Evolutionary conservation across 2,888 invertebrate species (phyloP), one percentile per base, ranked within the genome.

Genomic region (Ennomos quercinarius): DNA sequence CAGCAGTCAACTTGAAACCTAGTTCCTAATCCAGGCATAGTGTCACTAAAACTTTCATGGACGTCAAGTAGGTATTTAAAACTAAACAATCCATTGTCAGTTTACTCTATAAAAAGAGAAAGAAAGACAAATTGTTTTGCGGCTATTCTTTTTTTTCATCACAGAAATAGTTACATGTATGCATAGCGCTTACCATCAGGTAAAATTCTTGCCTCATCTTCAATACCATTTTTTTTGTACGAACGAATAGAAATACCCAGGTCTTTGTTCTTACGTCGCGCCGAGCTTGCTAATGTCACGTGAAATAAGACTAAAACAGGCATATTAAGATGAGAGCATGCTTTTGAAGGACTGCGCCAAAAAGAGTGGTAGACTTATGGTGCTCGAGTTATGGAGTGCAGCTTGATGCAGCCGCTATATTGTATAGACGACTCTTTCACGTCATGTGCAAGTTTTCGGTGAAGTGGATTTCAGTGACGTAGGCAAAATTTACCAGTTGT

Each of bases 301-400:
- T 81, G 78, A 88, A 91, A 91, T 89, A 89, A 90, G 89, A 87
- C 83, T 87, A 87, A 89, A 91, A 89, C 86, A 81, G 80, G 84
- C 78, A 85, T 89, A 89, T 89, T 89, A 90, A 89, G 90, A 89
- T 84, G 86, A 87, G 87, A 87, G 88, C 69, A n/a, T 67, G 80
- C 84, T 84, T 91, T 89, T 89, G 87, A 89, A 83, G 86, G 78
- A 81, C 82, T 71, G 76, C 72, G 79, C 85, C 86, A 72, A 87
- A 88, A 88, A 86, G 87, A 86, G 84, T 81, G 73, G 74, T 69
- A 81, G 80, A 80, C 81, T 77, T 83, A 84, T 81, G 83, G 73
- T 74, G 76, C 87, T 83, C 79, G 74, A 82, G 74, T 11, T 12
- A 10, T 38, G 50, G 50, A 67, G 68, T 73, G 77, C 50, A 60